Conservation (phyloP, 2,113 vertebrate genomes). For the Eulacestoma nigropectus region DNA sequence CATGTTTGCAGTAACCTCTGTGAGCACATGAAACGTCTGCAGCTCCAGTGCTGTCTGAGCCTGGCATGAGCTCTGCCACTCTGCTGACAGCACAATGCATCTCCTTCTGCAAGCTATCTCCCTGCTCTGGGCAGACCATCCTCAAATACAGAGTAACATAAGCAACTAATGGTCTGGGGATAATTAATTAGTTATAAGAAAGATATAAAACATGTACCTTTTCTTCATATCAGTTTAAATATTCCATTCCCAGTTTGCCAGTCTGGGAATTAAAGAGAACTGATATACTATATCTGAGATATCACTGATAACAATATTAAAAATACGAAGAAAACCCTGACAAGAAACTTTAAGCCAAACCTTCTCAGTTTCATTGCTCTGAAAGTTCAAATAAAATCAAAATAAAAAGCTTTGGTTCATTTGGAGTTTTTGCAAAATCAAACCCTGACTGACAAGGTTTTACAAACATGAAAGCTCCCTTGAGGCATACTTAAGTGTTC, state of each 20-base stretch:
- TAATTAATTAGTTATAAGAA: background rate
- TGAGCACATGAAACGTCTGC: background rate
- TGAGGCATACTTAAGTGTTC: background rate
- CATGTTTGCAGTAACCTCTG: background rate
- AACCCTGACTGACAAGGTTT: background rate
- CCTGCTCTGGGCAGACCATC: background rate
- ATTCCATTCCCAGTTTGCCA: no score
- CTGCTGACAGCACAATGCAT: background rate
- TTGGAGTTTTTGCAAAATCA: background rate
- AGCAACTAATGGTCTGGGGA: background rate
- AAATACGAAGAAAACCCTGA: background rate
- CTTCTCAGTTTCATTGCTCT: background rate
- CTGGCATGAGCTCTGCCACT: background rate
- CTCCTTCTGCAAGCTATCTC: background rate
- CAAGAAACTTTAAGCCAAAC: background rate
- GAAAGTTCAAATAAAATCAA: background rate
- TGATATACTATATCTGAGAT: background rate
- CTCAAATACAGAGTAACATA: background rate
- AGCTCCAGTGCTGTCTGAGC: background rate
- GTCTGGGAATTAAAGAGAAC: background rate
- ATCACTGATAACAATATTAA: background rate
- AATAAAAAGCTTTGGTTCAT: background rate
- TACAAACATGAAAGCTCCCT: background rate
- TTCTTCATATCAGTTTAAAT: background rate
- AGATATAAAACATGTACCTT: background rate